A percentile compares a stretch with the other conserved stretches of the same genome.
These are phyloP conservation scores for Hypselothyrea guttata DNA, from an alignment of 2,888 invertebrate species.

Conservation along the genomic window DNA sequence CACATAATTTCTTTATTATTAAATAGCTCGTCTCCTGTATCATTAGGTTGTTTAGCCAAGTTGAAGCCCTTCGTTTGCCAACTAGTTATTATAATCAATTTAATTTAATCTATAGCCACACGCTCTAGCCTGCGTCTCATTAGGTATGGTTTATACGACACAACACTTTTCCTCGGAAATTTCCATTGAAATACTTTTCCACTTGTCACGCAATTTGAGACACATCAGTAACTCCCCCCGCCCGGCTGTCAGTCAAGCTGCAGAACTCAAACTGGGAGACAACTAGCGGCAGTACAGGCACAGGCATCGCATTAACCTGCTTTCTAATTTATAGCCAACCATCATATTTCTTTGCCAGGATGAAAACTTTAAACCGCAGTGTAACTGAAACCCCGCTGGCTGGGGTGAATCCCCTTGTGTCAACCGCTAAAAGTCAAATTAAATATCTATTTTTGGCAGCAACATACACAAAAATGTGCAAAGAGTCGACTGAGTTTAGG, in stretches of 20 bases:
- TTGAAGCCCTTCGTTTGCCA: too few species aligned
- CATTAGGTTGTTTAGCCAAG: too few species aligned
- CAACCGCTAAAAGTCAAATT: conserved; percentile 65
- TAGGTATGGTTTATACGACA: conserved; percentile 6
- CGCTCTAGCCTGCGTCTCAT: neutral
- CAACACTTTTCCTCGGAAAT: conserved; percentile 5
- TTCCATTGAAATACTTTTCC: conserved; percentile 32
- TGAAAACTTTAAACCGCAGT: conserved; percentile 47
- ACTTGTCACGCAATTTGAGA: conserved; percentile 48
- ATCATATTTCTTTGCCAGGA: conserved; percentile 41
- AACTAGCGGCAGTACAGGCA: conserved; percentile 2
- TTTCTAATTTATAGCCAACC: conserved; percentile 48
- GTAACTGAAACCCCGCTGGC: conserved; percentile 29
- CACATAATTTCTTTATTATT: too few species aligned
- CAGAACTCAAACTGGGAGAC: conserved; percentile 16
- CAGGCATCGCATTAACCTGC: conserved; percentile 37
- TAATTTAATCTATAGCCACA: neutral
- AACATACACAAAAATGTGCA: conserved; percentile 49
- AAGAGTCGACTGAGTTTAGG: neutral
- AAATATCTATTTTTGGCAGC: conserved; percentile 67
- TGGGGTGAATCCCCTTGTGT: conserved; percentile 21
- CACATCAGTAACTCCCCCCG: conserved; percentile 5
- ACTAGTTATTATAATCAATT: neutral
- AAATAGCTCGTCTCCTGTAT: too few species aligned
- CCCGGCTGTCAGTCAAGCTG: conserved; percentile 26